phyloP scores from a whole-genome alignment of 2,797 vertebrate species.

The Lutjanus campechanus region DNA sequence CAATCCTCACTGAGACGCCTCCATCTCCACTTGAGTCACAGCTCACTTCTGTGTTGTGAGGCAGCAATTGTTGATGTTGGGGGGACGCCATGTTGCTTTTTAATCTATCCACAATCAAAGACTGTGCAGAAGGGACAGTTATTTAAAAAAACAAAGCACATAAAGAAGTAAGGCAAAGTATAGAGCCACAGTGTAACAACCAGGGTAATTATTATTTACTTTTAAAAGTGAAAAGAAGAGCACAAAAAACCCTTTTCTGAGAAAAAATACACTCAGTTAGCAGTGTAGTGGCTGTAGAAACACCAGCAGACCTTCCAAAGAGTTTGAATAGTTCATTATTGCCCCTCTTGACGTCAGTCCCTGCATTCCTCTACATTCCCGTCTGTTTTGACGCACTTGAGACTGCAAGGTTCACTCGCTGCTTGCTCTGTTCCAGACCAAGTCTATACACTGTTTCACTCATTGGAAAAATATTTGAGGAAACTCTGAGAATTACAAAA shows the following conservation, averaged over 20 bases:
- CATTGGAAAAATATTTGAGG: constrained; percentile 50
- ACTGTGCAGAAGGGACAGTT: constrained; percentile 8
- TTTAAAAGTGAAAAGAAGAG: constrained; percentile 12
- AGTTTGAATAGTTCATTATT: constrained; percentile 74
- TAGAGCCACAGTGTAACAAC: constrained; percentile 22
- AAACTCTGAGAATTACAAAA: constrained; percentile 19
- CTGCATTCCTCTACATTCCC: constrained; percentile 76
- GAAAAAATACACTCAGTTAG: constrained; percentile 49
- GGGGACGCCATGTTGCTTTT: constrained; percentile 90
- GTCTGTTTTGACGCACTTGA: constrained; percentile 75
- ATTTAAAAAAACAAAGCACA: constrained; percentile 15
- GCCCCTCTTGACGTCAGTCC: constrained; percentile 80
- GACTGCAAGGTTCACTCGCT: constrained; percentile 58
- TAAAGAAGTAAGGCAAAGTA: constrained; percentile 58
- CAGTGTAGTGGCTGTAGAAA: constrained; percentile 50
- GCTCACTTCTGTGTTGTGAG: constrained; percentile 94
- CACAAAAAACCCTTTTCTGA: constrained; percentile 16
- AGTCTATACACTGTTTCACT: constrained; percentile 39
- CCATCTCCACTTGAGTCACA: constrained; percentile 93
- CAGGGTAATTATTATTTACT: background rate
- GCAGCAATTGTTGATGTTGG: constrained; percentile 92
- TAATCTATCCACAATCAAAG: constrained; percentile 23
- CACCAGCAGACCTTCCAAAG: constrained; percentile 62
- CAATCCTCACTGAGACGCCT: constrained; percentile 91
- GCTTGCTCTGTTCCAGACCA: constrained; percentile 47